Evolutionary conservation across 2,888 invertebrate genomes (phyloP), one percentile per base, ranked within the genome.

Genomic region (Electrophaes corylata): DNA sequence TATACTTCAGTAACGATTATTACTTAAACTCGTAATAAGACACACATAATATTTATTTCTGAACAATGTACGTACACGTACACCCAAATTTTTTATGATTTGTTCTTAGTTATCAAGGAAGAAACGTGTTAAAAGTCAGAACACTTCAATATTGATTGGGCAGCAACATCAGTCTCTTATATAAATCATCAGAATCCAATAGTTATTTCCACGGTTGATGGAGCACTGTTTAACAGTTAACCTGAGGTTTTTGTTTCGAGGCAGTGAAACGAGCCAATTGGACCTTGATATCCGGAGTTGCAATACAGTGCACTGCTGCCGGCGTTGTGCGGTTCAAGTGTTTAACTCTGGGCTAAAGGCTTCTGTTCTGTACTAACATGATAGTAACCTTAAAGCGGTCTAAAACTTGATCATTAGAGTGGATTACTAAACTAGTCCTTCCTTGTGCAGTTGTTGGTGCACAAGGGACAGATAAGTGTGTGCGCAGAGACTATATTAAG

Each of bases 231-330:
- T 64, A 57, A 58, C 64, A 31, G 66, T 64, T 67, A 65, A 66
- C 62, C 60, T 57, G 63, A 69, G 65, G 81, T 83, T 85, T 23
- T 81, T 81, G 83, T 87, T 86, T 84, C 80, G 81, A 73, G 73
- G 69, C 74, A 84, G 88, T 88, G 88, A 87, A 89, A 89, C 88
- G 81, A 78, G 71, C 63, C 84, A 90, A 90, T 78, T 86, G 84
- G 91, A 86, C 90, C 91, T 91, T 90, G 91, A 86, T 90, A 83
- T 91, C 89, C 90, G 88, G 83, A 71, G 78, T 87, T 87, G 80
- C 86, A 75, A 81, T 84, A 84, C 75, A 69, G 71, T 65, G 70
- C 3, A 29, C 71, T 64, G 65, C 60, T 64, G 65, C 60, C 58
- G 68, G 23, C 57, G 37, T 55, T 48, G 63, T 58, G 57, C 64